Conservation (phyloP, 2,113 vertebrate genomes). For the Phylloscopus trochilus region DNA sequence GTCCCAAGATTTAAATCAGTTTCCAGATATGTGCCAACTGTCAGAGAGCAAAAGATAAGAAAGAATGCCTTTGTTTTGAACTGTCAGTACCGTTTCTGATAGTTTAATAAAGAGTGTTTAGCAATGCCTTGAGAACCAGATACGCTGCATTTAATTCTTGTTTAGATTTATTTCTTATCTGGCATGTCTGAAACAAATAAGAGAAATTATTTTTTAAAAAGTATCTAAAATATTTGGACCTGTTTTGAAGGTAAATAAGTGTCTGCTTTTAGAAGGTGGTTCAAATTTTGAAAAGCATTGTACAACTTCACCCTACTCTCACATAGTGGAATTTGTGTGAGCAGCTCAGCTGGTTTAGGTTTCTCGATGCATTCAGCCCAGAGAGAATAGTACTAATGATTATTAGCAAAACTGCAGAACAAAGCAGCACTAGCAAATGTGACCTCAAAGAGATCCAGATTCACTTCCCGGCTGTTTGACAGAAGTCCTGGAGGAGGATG, state of each 20-base stretch:
- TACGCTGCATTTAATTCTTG: not conserved
- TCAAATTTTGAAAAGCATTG: not conserved
- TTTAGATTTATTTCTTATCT: not conserved
- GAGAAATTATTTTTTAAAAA: not conserved
- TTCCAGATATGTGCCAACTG: not conserved
- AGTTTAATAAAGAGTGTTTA: not conserved
- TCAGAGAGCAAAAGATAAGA: not conserved
- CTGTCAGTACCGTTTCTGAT: not conserved
- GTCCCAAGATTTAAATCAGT: not conserved
- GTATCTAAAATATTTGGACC: not conserved
- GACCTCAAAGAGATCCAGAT: not conserved
- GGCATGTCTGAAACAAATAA: not conserved
- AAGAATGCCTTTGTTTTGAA: not conserved
- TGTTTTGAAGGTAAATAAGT: not conserved
- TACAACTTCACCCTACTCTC: not conserved
- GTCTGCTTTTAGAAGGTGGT: not conserved
- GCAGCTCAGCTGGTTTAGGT: not conserved
- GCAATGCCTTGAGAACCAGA: not conserved
- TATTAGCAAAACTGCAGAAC: not conserved
- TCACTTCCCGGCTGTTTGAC: not conserved
- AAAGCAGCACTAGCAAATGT: not conserved
- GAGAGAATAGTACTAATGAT: not conserved
- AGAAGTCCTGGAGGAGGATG: not conserved
- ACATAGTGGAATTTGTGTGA: not conserved
- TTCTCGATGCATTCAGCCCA: not conserved